Conservation (phyloP, 1,140 invertebrate species). For the Drosophila ambigua region DNA sequence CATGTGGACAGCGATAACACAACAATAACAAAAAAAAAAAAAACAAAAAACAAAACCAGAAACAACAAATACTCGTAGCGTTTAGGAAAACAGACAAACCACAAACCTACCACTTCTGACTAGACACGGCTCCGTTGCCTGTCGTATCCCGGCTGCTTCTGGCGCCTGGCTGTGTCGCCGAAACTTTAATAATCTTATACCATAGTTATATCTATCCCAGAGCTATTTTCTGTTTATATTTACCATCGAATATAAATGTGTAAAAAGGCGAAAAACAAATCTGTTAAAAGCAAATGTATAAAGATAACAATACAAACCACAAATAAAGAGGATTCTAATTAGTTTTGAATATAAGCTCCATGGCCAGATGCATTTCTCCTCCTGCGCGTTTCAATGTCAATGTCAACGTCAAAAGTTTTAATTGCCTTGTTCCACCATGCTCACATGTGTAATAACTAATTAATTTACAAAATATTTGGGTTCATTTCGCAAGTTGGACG, state of each 20-base stretch:
- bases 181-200: constrained; percentile 8
- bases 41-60: not conserved
- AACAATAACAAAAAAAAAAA: no score
- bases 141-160: not conserved
- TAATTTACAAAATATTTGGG: constrained; percentile 63
- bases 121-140: no score
- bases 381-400: constrained; percentile 14
- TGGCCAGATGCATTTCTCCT: no score
- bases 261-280: constrained; percentile 40
- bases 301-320: constrained; percentile 35
- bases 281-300: constrained; percentile 48
- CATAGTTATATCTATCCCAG: constrained; percentile 17
- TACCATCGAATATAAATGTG: constrained; percentile 59
- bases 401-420: constrained; percentile 7
- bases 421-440: not conserved
- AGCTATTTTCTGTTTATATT: constrained; percentile 60
- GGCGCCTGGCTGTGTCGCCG: not conserved
- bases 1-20: constrained; percentile 32
- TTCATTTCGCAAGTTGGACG: constrained; percentile 53
- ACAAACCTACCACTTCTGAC: constrained; percentile 1
- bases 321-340: constrained; percentile 72
- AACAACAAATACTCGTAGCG: constrained; percentile 69
- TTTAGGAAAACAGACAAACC: constrained; percentile 47
- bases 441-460: constrained; percentile 57
- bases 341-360: constrained; percentile 64